Evolutionary conservation across 2,797 vertebrate genomes (phyloP).

Genomic region (Girardinus metallicus): DNA sequence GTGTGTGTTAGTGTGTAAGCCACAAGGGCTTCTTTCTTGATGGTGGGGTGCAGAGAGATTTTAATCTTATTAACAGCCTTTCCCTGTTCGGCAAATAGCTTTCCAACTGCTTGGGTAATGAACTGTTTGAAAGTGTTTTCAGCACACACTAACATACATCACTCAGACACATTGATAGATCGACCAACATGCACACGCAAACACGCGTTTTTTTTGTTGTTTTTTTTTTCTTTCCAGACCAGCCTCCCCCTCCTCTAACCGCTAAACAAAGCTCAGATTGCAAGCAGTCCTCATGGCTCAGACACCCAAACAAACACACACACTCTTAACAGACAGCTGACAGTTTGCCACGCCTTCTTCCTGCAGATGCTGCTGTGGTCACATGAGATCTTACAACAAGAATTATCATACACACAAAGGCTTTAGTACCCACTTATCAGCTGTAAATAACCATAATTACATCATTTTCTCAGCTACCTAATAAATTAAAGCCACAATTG

Average conservation of each 20-base stretch:
- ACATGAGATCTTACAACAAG: constrained; percentile 22
- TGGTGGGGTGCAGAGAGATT: constrained; percentile 67
- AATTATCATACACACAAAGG: constrained; percentile 11
- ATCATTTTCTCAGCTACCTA: constrained; percentile 14
- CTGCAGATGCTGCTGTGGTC: constrained; percentile 24
- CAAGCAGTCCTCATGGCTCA: constrained; percentile 50
- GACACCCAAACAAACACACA: constrained; percentile 20
- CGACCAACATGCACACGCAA: constrained; percentile 22
- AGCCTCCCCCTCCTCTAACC: constrained; percentile 12
- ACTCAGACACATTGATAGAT: constrained; percentile 44
- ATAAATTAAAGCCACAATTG: background rate
- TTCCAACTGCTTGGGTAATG: constrained; percentile 80
- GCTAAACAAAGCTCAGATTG: constrained; percentile 44
- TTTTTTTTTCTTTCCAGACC: constrained; percentile 5
- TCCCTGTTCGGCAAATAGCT: constrained; percentile 75
- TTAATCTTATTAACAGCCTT: constrained; percentile 80
- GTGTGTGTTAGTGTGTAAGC: constrained; percentile 26
- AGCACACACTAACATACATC: constrained; percentile 57
- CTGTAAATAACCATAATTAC: constrained; percentile 33
- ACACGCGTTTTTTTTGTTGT: constrained; percentile 8
- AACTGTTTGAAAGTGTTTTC: constrained; percentile 77
- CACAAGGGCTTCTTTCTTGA: constrained; percentile 55
- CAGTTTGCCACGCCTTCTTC: constrained; percentile 8
- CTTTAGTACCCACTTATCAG: constrained; percentile 5
- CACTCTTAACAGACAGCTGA: constrained; percentile 31